Conservation (phyloP, 2,113 vertebrate genomes). For the Marcusenius ussheri region DNA sequence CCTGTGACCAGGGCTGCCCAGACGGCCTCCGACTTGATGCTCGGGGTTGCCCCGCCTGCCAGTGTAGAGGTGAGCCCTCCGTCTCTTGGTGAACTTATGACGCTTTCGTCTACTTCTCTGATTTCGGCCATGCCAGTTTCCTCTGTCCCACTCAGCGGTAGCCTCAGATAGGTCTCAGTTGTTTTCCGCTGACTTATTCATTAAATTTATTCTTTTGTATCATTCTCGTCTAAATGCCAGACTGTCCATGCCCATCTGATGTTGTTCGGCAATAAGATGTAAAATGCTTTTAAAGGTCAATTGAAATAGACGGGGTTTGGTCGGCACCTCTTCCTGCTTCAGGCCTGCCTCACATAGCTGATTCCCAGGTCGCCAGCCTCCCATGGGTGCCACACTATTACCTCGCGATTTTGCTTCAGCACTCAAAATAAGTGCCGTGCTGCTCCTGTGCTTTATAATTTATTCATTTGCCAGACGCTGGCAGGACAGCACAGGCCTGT, state of each 20-base stretch:
- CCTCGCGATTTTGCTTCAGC: not conserved
- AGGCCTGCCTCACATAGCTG: not conserved
- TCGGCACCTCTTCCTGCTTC: not conserved
- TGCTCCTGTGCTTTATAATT: not conserved
- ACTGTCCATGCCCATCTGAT: not conserved
- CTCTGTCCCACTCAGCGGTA: not conserved
- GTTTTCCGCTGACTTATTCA: not conserved
- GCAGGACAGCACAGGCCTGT: not conserved
- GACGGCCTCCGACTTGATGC: constrained; percentile 64
- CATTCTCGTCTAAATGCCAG: not conserved
- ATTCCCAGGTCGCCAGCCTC: not conserved
- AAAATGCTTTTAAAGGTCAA: constrained; percentile 7
- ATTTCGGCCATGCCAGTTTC: not conserved
- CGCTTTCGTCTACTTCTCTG: not conserved
- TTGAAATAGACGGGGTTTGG: not conserved
- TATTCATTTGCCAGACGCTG: constrained; percentile 2
- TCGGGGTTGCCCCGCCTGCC: constrained; percentile 66
- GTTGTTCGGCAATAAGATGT: not conserved
- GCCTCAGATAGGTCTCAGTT: too few species aligned
- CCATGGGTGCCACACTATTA: not conserved
- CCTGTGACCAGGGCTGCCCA: constrained; percentile 67
- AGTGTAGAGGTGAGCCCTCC: constrained; percentile 33
- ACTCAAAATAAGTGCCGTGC: constrained; percentile 2
- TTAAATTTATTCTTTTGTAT: not conserved
- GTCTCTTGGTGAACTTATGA: not conserved